Conservation (phyloP, 2,888 invertebrate genomes). For the Drosophila incognita region DNA sequence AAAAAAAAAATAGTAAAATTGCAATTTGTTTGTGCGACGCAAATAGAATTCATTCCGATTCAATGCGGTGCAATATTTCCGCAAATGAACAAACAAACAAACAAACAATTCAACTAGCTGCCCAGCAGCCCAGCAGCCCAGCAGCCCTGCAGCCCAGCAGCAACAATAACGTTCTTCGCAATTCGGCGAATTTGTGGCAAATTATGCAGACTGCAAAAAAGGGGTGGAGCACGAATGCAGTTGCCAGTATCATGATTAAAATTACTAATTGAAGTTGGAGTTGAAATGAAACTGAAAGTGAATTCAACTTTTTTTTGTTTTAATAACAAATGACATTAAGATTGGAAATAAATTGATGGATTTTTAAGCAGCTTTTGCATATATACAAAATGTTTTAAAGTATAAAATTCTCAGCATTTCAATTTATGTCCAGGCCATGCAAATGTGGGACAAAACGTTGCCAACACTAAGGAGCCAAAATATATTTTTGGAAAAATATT, state of each 20-base stretch:
- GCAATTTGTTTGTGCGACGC: slow-evolving; percentile 53
- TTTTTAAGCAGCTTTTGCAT: neutral
- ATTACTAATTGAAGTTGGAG: slow-evolving; percentile 66
- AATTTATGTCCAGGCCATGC: slow-evolving; percentile 36
- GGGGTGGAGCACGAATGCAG: neutral
- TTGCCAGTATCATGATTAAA: slow-evolving; percentile 55
- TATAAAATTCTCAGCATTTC: slow-evolving; percentile 1
- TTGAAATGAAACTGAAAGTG: neutral
- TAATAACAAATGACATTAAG: neutral
- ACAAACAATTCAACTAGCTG: slow-evolving; percentile 3
- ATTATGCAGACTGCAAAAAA: slow-evolving; percentile 26
- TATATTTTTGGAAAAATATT: slow-evolving; percentile 27
- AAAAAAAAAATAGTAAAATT: slow-evolving; percentile 15
- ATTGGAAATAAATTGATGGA: neutral
- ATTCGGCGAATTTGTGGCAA: slow-evolving; percentile 47
- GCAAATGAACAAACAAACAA: slow-evolving; percentile 53
- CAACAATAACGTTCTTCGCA: slow-evolving; percentile 42
- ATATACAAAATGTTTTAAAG: neutral
- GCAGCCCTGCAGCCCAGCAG: slow-evolving; percentile 3
- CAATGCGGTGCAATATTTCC: slow-evolving; percentile 57
- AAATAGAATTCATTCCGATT: slow-evolving; percentile 52
- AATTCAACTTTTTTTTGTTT: slow-evolving; percentile 7
- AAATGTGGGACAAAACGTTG: slow-evolving; percentile 31
- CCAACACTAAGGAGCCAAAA: slow-evolving; percentile 57
- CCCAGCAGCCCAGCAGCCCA: slow-evolving; percentile 4